Conservation (phyloP, 2,797 vertebrate genomes). For the Notoglanidium macrostoma region DNA sequence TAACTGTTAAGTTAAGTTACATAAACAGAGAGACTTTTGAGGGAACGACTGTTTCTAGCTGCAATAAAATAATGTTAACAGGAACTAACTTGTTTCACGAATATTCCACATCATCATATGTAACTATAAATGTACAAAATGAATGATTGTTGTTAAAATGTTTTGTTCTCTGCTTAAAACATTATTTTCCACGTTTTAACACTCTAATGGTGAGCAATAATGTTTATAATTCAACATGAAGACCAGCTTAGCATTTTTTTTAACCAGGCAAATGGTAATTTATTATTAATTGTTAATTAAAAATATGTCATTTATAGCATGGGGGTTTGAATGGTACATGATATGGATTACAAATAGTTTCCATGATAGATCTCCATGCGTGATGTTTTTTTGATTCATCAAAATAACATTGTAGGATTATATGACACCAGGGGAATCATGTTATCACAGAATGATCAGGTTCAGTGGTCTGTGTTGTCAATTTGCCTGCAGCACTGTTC, state of each 20-base stretch:
- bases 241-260: neutral
- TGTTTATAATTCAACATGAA: neutral
- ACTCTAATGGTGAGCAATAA: neutral
- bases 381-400: neutral
- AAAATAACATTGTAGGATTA: neutral
- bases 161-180: neutral
- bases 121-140: neutral
- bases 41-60: neutral
- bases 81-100: too few species aligned
- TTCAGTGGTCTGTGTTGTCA: neutral
- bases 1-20: too few species aligned
- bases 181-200: neutral
- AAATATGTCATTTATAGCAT: neutral
- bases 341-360: too few species aligned
- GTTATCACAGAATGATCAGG: constrained; percentile 17
- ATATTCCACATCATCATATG: neutral
- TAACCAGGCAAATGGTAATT: neutral
- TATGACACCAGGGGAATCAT: neutral
- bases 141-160: neutral
- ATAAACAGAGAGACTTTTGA: neutral
- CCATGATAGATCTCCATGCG: neutral
- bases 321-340: neutral
- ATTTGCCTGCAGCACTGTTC: constrained; percentile 39
- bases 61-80: too few species aligned
- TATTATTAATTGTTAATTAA: neutral